These are phyloP conservation scores for Lagocephalus sceleratus DNA, from an alignment of 2,797 vertebrate genomes.

Conservation along the genomic window DNA sequence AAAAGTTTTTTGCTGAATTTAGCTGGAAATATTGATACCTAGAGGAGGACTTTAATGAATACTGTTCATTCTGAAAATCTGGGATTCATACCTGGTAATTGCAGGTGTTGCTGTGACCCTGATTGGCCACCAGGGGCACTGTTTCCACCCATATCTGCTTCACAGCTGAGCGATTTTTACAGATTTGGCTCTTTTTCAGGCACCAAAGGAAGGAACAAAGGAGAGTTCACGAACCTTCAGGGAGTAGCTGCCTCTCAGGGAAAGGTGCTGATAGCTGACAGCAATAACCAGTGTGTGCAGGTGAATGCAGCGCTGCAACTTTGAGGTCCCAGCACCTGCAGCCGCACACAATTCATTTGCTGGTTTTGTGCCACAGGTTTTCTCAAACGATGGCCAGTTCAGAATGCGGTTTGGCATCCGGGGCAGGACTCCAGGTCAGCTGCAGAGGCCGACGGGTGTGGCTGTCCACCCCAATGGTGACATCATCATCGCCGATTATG, in stretches of 20 bases:
- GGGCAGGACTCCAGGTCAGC: conserved; percentile 91
- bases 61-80: too few species aligned
- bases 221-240: conserved; percentile 98
- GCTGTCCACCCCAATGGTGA: conserved; percentile 94
- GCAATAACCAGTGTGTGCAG: conserved; percentile 99
- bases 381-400: conserved; percentile 94
- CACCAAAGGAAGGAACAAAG: conserved; percentile 98
- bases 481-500: conserved; percentile 97
- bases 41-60: too few species aligned
- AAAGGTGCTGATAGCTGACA: conserved; percentile 96
- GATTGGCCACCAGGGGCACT: too few species aligned
- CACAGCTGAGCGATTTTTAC: too few species aligned
- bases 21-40: too few species aligned
- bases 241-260: conserved; percentile 90
- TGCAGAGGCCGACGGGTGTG: conserved; percentile 96
- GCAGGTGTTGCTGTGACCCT: too few species aligned
- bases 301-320: conserved; percentile 61
- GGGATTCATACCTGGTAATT: too few species aligned
- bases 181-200: conserved; percentile 69
- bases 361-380: conserved; percentile 78
- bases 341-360: neutral
- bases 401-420: conserved; percentile 94
- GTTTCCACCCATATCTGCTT: too few species aligned
- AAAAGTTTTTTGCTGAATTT: too few species aligned
- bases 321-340: neutral